Base-by-base conservation (phyloP, 2,888 invertebrate genomes). In the Conops quadrifasciatus region DNA sequence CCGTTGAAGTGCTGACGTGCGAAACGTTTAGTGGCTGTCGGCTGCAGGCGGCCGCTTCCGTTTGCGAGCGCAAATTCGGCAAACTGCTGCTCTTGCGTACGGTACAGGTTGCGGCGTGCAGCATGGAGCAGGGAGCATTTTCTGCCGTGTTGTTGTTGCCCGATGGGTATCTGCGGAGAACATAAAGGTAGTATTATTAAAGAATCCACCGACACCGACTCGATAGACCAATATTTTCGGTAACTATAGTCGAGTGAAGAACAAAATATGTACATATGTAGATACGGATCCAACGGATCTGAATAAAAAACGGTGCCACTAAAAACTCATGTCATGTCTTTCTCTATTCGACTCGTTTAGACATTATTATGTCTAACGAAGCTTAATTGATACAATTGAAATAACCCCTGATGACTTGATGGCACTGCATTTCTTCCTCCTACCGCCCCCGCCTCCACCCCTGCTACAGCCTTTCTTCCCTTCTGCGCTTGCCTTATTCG, bases 81-180 rank as follows among this genome's bases (percentile, higher is more conserved):
- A 94, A 88, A 86, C 94, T 94, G 86, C 90, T 92, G 86, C 93
- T 93, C 87, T 92, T 93, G 72, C 87, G 89, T 76, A 88, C 89
- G 78, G 87, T 89, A 87, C 87, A 89, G 83, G 82, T 89, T 83
- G 79, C 81, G 68, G 85, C 80, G 75, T 90, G 89, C 64, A 75
- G 65, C 24, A 72, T 30, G 73, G 77, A 47, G 71, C 78, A 36
- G 74, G 74, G 88, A 87, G 76, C 88, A 51, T 60, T 49, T 30
- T 88, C 88, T 67, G 81, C 80, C 68, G 84, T 83, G 76, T 92
- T 92, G 81, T 92, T 92, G 78, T 91, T 91, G 76, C 92, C 93
- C 71, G 93, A 93, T 68, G 93, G 93, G 87, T 93, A 93, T 82
- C 93, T 90, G 67, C 13, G 24, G 5, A 45, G n/a, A n/a, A n/a